Evolutionary conservation across 92 coral and sea anemone species (phyloP), one percentile per base, ranked within the genome.

Genomic region (Heliopora coerulea): DNA sequence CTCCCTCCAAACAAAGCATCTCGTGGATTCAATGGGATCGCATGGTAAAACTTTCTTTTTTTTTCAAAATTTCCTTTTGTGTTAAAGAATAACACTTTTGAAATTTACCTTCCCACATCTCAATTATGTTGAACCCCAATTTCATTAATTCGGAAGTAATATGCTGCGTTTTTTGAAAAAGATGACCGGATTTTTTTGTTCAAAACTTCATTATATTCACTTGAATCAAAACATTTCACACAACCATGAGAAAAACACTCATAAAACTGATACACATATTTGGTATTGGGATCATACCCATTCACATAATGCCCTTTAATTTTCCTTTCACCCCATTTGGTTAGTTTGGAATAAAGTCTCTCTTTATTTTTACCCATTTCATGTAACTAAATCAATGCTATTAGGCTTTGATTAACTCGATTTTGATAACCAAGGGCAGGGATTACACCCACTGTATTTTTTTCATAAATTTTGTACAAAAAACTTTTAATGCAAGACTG

Each of bases 181-280:
- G 11, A 4, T 11, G 4, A 4, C 42, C 42, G 46, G 46, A 49
- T 39, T 39, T 24, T 23, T 35, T 49, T 35, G 24, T 69, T 57
- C 40, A 69, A 69, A 19, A 69, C 61, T 23, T 8, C 28, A 25
- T 69, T 49, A 25, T 69, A 57, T n/a, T 19, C 39, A 39, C 27
- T 30, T n/a, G 19, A 60, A 25, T 49, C 44, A 19, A 20, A 69
- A 69, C 76, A 49, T 48, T 19, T 69, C 15, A 25, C 49, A 49
- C 76, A 69, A 69, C 76, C 75, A 68, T 68, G 59, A 49, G 46
- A 49, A 27, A 69, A 67, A 67, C 74, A 67, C 17, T 57, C 59
- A 40, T 37, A 67, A 21, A 67, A 67, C 35, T 40, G 74, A 69
- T 46, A 69, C 0, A 69, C 61, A 15, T 35, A n/a, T n/a, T n/a